Evolutionary conservation across 2,888 invertebrate genomes (phyloP).

Genomic region (Amiota mariae): DNA sequence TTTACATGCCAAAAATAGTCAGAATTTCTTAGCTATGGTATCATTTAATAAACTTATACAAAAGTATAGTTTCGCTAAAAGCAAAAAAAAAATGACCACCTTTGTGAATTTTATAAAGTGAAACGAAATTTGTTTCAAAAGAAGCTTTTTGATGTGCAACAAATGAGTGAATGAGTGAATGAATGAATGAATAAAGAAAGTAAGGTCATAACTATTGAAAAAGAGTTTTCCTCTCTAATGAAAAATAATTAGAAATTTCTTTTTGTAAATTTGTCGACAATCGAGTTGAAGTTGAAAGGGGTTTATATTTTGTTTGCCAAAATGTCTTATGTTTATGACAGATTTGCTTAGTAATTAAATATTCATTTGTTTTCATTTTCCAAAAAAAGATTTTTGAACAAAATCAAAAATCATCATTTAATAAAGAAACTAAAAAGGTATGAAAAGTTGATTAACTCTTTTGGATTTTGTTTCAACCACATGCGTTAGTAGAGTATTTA

Average conservation of each 20-base stretch:
- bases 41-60: neutral
- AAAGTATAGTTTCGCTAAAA: neutral
- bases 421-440: neutral
- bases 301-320: no score
- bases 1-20: neutral
- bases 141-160: no score
- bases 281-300: no score
- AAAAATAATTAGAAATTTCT: no score
- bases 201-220: no score
- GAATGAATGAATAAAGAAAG: no score
- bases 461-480: neutral
- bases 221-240: no score
- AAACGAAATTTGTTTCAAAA: neutral
- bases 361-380: conserved; percentile 6
- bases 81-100: neutral
- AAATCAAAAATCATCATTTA: neutral
- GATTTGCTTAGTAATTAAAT: conserved; percentile 2
- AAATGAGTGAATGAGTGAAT: no score
- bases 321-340: neutral
- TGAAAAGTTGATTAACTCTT: neutral
- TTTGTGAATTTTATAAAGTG: neutral
- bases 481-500: neutral
- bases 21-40: no score
- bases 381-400: neutral
- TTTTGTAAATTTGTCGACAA: no score